Base-by-base conservation (phyloP, 2,888 invertebrate species). In the Habroteleia sp. region DNA sequence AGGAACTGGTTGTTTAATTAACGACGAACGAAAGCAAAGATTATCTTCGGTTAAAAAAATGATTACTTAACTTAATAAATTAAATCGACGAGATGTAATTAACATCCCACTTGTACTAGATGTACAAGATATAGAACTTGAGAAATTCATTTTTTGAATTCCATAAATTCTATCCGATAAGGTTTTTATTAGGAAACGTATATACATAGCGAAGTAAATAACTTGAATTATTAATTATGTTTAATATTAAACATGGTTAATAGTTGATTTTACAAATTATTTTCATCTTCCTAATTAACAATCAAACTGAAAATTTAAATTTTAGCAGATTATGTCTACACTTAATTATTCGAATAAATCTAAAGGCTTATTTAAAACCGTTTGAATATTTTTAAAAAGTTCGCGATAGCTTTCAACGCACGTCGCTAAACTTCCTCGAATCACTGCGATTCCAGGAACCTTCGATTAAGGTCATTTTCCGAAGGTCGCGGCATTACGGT, bases 51-150 rank as follows among this genome's bases (percentile, higher is more conserved):
- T 4, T 23, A 31, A 37, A 50, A 46, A 56, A 48, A 48, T 46
- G 29, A 56, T 56, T 66, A 54, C 60, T 42, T 50, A 76, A 72
- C 76, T 79, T 77, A 78, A 78, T 78, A 77, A 75, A 69, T 79
- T 75, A 69, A 52, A 66, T 71, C 48, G 74, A 41, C 69, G 77
- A 69, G 71, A 69, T 79, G 74, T 74, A 79, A 79, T 79, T 79
- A 79, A 77, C 77, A 73, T 75, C 74, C 75, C 62, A 71, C 60
- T 76, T 71, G 69, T 65, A 74, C 71, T 65, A 63, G 48, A 68
- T 68, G 41, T 41, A 42, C 41, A 31, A 48, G 48, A n/a, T 20
- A 10, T 25, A 33, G 14, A 52, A 29, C 16, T 27, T 39, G 16
- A 37, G 25, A 10, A 16, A 11, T 10, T 20, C 25, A 39, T 11